These are phyloP conservation scores for Lydus trimaculatus DNA, from an alignment of 2,888 invertebrate species.

Conservation along the genomic window DNA sequence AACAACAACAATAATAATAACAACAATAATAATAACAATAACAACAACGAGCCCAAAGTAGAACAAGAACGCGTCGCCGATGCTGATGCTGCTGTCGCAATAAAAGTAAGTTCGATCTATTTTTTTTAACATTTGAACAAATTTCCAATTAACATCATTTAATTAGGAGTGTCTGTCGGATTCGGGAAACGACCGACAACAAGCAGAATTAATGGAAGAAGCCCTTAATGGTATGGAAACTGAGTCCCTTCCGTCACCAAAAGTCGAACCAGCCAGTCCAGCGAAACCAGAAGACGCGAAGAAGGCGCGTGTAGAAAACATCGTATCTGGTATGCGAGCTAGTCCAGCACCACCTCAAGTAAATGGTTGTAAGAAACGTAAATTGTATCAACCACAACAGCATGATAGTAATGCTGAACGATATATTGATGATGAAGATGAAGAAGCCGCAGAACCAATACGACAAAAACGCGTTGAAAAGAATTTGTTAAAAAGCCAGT, in stretches of 20 bases:
- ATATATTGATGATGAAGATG: slow-evolving; percentile 76
- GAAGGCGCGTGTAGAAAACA: slow-evolving; percentile 93
- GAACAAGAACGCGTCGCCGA: slow-evolving; percentile 48
- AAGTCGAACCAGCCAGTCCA: slow-evolving; percentile 68
- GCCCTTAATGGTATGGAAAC: slow-evolving; percentile 69
- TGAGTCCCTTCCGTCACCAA: slow-evolving; percentile 68
- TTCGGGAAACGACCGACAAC: slow-evolving; percentile 65
- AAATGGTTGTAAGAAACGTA: slow-evolving; percentile 95
- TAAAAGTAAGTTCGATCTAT: slow-evolving; percentile 54
- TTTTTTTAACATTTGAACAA: neutral
- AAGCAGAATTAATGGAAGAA: slow-evolving; percentile 66
- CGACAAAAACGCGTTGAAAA: slow-evolving; percentile 87
- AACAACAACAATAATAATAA: neutral
- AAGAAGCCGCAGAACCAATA: slow-evolving; percentile 78
- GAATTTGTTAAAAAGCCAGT: slow-evolving; percentile 83
- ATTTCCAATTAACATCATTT: neutral
- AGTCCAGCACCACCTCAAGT: slow-evolving; percentile 83
- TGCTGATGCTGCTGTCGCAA: slow-evolving; percentile 41
- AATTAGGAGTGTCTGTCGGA: slow-evolving; percentile 67
- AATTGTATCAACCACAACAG: slow-evolving; percentile 94
- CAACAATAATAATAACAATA: neutral
- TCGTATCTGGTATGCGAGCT: slow-evolving; percentile 91
- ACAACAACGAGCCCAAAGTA: slow-evolving; percentile 64
- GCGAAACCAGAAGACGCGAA: slow-evolving; percentile 75
- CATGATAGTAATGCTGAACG: slow-evolving; percentile 75